Evolutionary conservation across 1,140 invertebrate genomes (phyloP).

Genomic region (Ridgeia piscesae): DNA sequence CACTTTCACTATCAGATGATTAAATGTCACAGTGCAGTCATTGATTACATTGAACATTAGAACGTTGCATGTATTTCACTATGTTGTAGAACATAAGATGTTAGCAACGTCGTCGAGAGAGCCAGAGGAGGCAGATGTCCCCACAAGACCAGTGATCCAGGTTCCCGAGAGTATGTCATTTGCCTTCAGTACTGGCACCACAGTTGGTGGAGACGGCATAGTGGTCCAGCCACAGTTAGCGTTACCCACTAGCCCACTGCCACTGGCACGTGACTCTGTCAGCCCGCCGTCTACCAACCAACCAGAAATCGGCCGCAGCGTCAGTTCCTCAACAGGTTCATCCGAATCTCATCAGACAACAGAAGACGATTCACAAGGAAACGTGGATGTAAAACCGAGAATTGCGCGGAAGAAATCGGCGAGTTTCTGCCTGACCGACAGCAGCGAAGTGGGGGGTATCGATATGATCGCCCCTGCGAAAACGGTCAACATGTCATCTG

Average conservation of each 20-base stretch:
- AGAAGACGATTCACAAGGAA: background rate
- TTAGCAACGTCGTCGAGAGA: background rate
- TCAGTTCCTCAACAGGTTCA: background rate
- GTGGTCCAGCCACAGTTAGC: background rate
- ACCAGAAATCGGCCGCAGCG: background rate
- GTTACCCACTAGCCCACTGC: background rate
- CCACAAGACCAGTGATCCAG: background rate
- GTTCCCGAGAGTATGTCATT: background rate
- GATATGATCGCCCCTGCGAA: background rate
- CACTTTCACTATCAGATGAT: background rate
- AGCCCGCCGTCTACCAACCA: background rate
- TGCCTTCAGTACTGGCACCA: background rate
- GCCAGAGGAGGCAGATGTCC: background rate
- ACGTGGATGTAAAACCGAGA: background rate
- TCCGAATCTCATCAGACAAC: background rate
- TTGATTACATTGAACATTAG: background rate
- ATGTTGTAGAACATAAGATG: slow-evolving; percentile 1
- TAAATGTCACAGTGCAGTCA: background rate
- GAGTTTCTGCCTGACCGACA: background rate
- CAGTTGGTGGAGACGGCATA: background rate
- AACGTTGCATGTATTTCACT: background rate
- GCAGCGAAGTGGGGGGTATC: background rate
- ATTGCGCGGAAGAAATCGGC: background rate
- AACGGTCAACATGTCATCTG: background rate
- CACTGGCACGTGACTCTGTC: background rate